Conservation (phyloP, 2,113 vertebrate genomes). For the Meriones unguiculatus region DNA sequence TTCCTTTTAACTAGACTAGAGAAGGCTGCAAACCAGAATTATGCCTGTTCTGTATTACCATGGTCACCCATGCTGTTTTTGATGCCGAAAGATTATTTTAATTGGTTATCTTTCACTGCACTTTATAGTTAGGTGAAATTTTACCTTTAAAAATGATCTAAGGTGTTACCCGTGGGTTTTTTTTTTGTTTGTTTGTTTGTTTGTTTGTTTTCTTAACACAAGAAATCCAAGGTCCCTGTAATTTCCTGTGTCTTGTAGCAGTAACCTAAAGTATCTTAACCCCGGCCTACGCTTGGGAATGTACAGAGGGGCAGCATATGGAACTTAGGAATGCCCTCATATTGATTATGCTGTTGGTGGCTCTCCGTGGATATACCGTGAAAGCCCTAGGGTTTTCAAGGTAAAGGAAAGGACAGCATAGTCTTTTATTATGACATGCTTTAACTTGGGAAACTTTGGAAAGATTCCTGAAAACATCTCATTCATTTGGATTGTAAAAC, state of each 20-base stretch:
- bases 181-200: conserved; percentile 6
- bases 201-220: conserved; percentile 40
- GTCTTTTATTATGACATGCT: background rate
- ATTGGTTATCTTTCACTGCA: background rate
- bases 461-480: background rate
- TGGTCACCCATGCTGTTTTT: background rate
- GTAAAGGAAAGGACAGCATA: background rate
- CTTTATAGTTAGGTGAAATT: conserved; percentile 16
- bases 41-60: background rate
- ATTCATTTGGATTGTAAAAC: background rate
- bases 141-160: background rate
- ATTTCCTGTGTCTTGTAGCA: background rate
- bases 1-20: conserved; percentile 5
- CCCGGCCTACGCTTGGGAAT: background rate
- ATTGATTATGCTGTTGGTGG: background rate
- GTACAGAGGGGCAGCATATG: background rate
- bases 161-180: background rate
- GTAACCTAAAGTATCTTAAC: background rate
- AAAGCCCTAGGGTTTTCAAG: background rate
- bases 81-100: background rate
- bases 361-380: background rate
- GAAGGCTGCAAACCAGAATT: background rate
- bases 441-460: background rate
- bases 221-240: background rate
- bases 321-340: background rate